Evolutionary conservation across 2,888 invertebrate genomes (phyloP).

Genomic region (Branchipolynoe longqiensis): DNA sequence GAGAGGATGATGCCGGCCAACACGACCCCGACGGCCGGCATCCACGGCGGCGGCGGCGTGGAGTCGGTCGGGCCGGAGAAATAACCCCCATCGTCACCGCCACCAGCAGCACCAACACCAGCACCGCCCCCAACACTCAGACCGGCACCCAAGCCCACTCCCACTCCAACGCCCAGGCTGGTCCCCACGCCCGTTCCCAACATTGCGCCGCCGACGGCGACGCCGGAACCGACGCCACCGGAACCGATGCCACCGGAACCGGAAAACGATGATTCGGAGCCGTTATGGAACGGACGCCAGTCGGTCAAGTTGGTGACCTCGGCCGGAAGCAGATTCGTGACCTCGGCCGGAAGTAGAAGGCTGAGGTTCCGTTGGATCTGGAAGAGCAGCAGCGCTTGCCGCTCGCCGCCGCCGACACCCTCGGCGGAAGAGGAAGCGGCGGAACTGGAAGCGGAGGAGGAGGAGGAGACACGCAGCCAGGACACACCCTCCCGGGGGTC

Average conservation of each 20-base stretch:
- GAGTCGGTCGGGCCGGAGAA: too few species aligned
- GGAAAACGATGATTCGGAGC: neutral
- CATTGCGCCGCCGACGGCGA: too few species aligned
- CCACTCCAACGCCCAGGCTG: too few species aligned
- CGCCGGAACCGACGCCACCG: neutral
- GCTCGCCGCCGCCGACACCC: neutral
- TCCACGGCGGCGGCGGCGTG: conserved; percentile 14
- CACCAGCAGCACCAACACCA: neutral
- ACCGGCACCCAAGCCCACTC: too few species aligned
- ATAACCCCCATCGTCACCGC: neutral
- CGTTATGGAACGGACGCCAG: neutral
- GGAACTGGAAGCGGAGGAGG: too few species aligned
- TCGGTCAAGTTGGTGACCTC: neutral
- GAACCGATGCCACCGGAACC: neutral
- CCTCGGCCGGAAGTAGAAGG: neutral
- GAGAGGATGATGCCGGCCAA: conserved; percentile 66
- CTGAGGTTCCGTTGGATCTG: conserved; percentile 19
- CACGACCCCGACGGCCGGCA: conserved; percentile 53
- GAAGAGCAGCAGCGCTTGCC: neutral
- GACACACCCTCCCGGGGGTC: too few species aligned
- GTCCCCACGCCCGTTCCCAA: too few species aligned
- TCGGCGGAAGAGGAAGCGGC: neutral
- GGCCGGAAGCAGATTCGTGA: neutral
- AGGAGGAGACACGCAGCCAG: too few species aligned
- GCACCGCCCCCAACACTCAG: too few species aligned